Percentiles rank a stretch among this genome's conserved stretches.
Conservation (phyloP, 2,888 invertebrate genomes). For the Alsophila aescularia region DNA sequence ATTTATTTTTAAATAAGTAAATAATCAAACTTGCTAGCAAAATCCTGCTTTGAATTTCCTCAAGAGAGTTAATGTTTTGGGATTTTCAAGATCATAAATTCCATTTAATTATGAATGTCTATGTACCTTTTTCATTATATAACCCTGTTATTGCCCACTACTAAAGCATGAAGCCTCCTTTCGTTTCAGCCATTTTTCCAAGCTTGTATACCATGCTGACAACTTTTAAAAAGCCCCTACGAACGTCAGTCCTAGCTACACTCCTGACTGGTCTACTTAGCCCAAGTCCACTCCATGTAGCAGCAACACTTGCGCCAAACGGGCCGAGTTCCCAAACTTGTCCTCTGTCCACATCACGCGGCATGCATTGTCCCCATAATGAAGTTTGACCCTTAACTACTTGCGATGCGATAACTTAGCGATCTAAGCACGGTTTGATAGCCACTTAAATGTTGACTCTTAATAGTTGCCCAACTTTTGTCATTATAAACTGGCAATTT, state of each 20-base stretch:
- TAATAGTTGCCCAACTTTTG: conserved; percentile 68
- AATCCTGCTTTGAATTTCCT: too few relatives aligned
- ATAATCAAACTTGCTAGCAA: too few relatives aligned
- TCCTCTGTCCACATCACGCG: conserved; percentile 65
- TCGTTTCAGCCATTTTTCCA: too few relatives aligned
- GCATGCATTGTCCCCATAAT: conserved; percentile 79
- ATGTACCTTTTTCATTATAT: too few relatives aligned
- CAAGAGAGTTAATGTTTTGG: too few relatives aligned
- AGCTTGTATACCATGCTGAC: too few relatives aligned
- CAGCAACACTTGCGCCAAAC: conserved; percentile 79
- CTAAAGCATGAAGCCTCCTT: too few relatives aligned
- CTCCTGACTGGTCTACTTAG: conserved; percentile 29
- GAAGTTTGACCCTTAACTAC: conserved; percentile 69
- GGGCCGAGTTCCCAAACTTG: conserved; percentile 61
- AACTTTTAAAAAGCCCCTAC: background rate
- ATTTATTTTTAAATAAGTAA: too few relatives aligned
- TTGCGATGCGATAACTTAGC: conserved; percentile 72
- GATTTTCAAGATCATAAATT: too few relatives aligned
- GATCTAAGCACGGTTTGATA: conserved; percentile 77
- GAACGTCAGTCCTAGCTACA: conserved; percentile 16
- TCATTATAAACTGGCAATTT: conserved; percentile 69
- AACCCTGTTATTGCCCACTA: too few relatives aligned
- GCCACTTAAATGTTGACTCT: conserved; percentile 71
- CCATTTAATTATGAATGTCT: too few relatives aligned
- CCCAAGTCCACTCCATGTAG: conserved; percentile 58